Evolutionary conservation across 2,888 invertebrate species (phyloP), one percentile per base, ranked within the genome.

Genomic region (Dioctria rufipes): DNA sequence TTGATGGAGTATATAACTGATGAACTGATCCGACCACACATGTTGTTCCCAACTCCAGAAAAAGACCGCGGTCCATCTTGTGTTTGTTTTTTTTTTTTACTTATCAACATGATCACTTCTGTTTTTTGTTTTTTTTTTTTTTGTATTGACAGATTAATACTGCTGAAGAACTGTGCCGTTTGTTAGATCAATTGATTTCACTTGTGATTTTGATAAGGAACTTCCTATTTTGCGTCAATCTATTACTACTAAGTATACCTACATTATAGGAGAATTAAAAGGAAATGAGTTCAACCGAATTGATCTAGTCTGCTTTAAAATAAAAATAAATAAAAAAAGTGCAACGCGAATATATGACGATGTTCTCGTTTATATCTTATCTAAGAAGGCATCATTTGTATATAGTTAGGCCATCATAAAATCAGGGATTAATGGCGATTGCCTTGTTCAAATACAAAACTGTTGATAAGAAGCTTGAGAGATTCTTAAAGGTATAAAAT

Each of bases 141-240:
- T 25, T 25, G 25, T 25, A 25, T 25, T 25, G 25, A 25, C 25
- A 25, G 73, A 60, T 75, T 77, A 63, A 63, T 77, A 54, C 9
- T 25, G 58, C 13, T 73, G 58, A 46, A 77, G 9, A 43, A 58
- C 43, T 49, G 25, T 25, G 37, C 11, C 25, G 77, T 63, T 63
- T 77, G 46, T 46, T 49, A 77, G 61, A 77, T 77, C 77, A 77
- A 77, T 77, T 77, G 77, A 77, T 63, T 63, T 77, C 63, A 63
- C 49, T 77, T 77, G 77, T 43, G 63, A 77, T 63, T 77, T 77
- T 77, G 77, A 77, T 77, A 77, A 77, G 77, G 77, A 77, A 77
- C 63, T 77, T 77, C 77, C 77, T 77, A 63, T 77, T 77, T 77
- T 37, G 25, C 3, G 46, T 13, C 77, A 77, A 77, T 77, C 77